These are phyloP conservation scores for Muscicapa striata DNA, from an alignment of 2,797 vertebrate species.

Conservation along the genomic window DNA sequence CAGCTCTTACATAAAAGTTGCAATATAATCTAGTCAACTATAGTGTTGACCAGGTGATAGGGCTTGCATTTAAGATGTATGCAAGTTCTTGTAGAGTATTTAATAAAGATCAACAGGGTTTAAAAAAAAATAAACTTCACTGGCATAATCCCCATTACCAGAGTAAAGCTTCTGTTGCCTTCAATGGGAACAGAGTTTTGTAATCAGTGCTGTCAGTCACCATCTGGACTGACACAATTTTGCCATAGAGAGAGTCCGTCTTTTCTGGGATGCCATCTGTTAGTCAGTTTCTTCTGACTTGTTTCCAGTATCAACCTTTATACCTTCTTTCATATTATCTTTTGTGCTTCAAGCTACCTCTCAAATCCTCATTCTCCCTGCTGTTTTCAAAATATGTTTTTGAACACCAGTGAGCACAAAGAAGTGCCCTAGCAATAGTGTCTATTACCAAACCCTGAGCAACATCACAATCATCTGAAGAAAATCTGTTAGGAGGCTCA, in stretches of 20 bases:
- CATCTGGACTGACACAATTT: slow-evolving; percentile 36
- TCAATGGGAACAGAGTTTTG: slow-evolving; percentile 17
- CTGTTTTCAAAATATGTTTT: slow-evolving; percentile 25
- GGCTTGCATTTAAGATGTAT: neutral
- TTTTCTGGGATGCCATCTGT: slow-evolving; percentile 59
- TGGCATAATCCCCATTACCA: neutral
- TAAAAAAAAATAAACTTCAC: neutral
- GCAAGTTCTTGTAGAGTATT: neutral
- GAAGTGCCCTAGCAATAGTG: neutral
- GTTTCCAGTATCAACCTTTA: slow-evolving; percentile 45
- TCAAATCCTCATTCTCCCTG: neutral
- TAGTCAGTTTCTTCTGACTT: slow-evolving; percentile 41
- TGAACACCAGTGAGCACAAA: neutral
- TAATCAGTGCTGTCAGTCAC: slow-evolving; percentile 58
- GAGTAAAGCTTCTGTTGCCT: slow-evolving; percentile 8
- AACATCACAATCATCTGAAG: neutral
- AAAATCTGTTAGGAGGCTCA: neutral
- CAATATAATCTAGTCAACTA: neutral
- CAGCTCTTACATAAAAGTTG: neutral
- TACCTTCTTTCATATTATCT: slow-evolving; percentile 23
- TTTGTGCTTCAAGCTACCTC: slow-evolving; percentile 12
- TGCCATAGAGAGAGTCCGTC: neutral
- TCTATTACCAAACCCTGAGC: neutral
- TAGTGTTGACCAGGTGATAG: neutral
- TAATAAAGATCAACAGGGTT: neutral